Evolutionary conservation across 2,888 invertebrate genomes (phyloP).

Genomic region (Bhutanitis thaidina): DNA sequence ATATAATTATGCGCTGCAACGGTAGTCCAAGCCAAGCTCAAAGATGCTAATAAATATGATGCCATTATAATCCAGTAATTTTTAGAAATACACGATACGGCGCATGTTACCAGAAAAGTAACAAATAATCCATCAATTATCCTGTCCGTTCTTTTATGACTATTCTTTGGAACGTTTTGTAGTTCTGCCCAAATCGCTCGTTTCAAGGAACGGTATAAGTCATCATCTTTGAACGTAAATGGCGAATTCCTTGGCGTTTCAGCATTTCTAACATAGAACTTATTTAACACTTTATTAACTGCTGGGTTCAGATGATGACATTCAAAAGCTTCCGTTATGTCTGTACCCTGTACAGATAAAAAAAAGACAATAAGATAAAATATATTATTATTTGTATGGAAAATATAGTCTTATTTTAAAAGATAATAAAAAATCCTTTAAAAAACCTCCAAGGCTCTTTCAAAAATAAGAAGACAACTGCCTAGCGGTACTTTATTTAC

Average conservation of each 20-base stretch:
- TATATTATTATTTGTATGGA: no score
- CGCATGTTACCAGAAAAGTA: slow-evolving; percentile 51
- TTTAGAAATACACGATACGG: slow-evolving; percentile 43
- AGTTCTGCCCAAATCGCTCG: slow-evolving; percentile 74
- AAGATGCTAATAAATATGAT: slow-evolving; percentile 51
- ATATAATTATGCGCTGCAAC: slow-evolving; percentile 88
- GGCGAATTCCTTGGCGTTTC: slow-evolving; percentile 83
- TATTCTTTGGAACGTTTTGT: slow-evolving; percentile 66
- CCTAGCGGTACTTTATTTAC: no score
- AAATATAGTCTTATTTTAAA: no score
- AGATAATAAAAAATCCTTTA: no score
- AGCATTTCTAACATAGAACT: slow-evolving; percentile 84
- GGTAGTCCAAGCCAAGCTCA: slow-evolving; percentile 79
- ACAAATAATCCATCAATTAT: slow-evolving; percentile 59
- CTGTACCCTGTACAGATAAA: slow-evolving; percentile 66
- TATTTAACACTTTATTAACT: slow-evolving; percentile 80
- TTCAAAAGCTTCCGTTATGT: slow-evolving; percentile 83
- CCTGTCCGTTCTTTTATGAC: slow-evolving; percentile 35
- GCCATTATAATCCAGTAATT: slow-evolving; percentile 43
- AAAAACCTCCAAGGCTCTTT: no score
- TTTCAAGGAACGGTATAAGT: slow-evolving; percentile 87
- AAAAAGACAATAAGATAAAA: no score
- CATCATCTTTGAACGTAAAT: slow-evolving; percentile 86
- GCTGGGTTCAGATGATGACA: slow-evolving; percentile 72
- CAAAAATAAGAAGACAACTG: no score